Evolutionary conservation across 1,140 invertebrate genomes (phyloP).

Genomic region (Papilio xuthus): DNA sequence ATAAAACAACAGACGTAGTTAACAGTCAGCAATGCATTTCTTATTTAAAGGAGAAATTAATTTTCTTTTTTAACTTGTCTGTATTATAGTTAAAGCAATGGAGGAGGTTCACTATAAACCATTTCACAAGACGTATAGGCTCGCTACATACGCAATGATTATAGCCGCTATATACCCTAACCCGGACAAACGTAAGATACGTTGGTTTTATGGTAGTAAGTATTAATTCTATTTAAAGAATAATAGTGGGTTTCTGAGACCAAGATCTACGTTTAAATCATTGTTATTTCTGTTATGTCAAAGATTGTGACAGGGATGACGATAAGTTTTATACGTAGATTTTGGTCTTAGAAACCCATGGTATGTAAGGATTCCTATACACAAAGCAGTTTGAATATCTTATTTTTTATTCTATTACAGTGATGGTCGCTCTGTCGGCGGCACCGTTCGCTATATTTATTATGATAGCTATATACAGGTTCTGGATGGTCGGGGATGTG

Average conservation of each 20-base stretch:
- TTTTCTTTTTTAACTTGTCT: no score
- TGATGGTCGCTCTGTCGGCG: constrained; percentile 9
- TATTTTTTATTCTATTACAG: not conserved
- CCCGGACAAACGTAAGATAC: constrained; percentile 35
- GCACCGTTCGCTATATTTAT: constrained; percentile 43
- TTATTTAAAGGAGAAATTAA: no score
- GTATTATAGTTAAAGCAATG: constrained; percentile 25
- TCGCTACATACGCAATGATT: constrained; percentile 47
- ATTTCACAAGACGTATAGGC: constrained; percentile 45
- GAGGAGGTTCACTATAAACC: not conserved
- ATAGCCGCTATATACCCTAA: constrained; percentile 51
- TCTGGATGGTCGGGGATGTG: constrained; percentile 45
- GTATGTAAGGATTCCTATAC: no score
- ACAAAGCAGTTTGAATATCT: not conserved
- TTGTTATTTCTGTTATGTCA: no score
- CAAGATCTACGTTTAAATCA: no score
- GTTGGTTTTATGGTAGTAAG: constrained; percentile 47
- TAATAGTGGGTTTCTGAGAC: no score
- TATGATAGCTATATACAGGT: constrained; percentile 50
- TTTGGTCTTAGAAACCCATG: no score
- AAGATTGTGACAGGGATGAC: no score
- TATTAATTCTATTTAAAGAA: not conserved
- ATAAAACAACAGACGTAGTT: not conserved
- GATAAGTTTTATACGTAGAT: no score
- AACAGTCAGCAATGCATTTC: not conserved